Base-by-base conservation (phyloP, 1,140 invertebrate genomes). In the Coelopa frigida region DNA sequence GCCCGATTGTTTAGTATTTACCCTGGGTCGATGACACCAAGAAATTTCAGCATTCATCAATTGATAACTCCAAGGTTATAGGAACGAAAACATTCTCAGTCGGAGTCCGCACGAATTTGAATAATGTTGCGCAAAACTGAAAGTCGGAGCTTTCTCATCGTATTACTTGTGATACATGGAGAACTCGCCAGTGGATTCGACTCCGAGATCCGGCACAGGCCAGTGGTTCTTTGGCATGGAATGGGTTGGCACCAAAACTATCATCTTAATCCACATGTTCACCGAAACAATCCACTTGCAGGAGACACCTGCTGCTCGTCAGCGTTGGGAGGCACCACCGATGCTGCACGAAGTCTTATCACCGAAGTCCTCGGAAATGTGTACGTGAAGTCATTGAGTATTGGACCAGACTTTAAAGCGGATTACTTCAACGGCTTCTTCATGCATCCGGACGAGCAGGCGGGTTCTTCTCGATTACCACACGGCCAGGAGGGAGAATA, bases 241-340 rank as follows among this genome's bases (percentile, higher is more conserved):
- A 86, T 87, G 84, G 84, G 83, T 85, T 73, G 76, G n/a, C n/a
- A n/a, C n/a, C n/a, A n/a, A n/a, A n/a, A n/a, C n/a, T n/a, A n/a
- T n/a, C n/a, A n/a, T n/a, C n/a, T n/a, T n/a, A n/a, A n/a, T n/a
- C n/a, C n/a, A n/a, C n/a, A n/a, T n/a, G n/a, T n/a, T n/a, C n/a
- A n/a, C n/a, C 42, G 44, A 21, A 36, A 36, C 46, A 40, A 49
- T 53, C 49, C 41, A 48, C 45, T 70, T 72, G 41, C 54, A 94
- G 93, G 94, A 57, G 96, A 99, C 66, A 89, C 85, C 53, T 98
- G 94, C 62, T 97, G 94, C 67, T 83, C 89, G 54, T 81, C 86
- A 11, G 80, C 89, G 46, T 94, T 90, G 65, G 75, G 98, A 58
- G 93, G 92, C 2, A 70, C 72, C 20, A 84, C 98, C 36, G 84